Conservation (phyloP, 2,888 invertebrate genomes). For the Caenorhabditis sp. region DNA sequence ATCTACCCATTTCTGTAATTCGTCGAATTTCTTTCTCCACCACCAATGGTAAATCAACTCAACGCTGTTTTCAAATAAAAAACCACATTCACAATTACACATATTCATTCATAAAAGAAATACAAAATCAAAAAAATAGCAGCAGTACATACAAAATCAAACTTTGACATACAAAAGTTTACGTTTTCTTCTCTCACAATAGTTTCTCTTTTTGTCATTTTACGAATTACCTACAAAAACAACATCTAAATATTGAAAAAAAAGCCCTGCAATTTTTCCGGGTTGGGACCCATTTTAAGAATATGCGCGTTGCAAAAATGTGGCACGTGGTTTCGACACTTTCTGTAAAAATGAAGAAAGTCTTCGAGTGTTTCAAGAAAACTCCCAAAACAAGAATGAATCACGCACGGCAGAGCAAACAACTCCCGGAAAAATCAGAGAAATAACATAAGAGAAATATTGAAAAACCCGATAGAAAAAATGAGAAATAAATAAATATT, state of each 20-base stretch:
- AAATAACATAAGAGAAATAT: not conserved
- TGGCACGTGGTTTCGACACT: conserved; percentile 22
- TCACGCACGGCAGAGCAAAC: too few relatives aligned
- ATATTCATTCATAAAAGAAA: not conserved
- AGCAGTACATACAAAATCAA: not conserved
- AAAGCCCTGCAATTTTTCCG: not conserved
- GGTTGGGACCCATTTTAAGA: conserved; percentile 5
- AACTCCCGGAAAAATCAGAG: not conserved
- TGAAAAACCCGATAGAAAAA: not conserved
- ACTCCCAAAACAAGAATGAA: not conserved
- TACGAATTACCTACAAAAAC: not conserved
- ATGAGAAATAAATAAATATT: not conserved
- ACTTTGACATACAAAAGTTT: too few relatives aligned
- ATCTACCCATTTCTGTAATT: too few relatives aligned
- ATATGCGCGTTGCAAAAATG: conserved; percentile 31
- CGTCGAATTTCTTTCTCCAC: too few relatives aligned
- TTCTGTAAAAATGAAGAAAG: conserved; percentile 19
- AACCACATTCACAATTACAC: not conserved
- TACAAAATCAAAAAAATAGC: not conserved
- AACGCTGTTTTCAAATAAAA: not conserved
- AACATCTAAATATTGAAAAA: not conserved
- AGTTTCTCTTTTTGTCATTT: not conserved
- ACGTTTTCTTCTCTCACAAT: too few relatives aligned
- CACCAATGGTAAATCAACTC: too few relatives aligned
- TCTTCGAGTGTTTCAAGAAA: too few relatives aligned